Conservation (phyloP, 2,888 invertebrate species). For the Eristalinus aeneus region DNA sequence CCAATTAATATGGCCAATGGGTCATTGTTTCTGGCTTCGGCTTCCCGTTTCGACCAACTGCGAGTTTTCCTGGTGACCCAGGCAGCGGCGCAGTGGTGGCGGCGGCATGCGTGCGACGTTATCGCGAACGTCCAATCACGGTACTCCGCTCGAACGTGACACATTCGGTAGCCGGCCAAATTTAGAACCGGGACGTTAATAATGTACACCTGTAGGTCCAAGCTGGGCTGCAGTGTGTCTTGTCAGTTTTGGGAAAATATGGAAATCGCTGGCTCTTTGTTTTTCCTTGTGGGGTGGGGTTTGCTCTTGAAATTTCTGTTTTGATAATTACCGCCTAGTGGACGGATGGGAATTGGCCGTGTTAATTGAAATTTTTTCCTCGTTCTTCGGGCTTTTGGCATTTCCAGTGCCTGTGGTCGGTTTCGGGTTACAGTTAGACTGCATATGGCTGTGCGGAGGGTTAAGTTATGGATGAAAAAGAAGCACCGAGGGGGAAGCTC, state of each 20-base stretch:
- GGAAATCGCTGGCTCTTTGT: slow-evolving; percentile 55
- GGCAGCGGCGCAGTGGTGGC: too few relatives aligned
- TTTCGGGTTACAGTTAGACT: neutral
- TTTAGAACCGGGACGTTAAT: slow-evolving; percentile 48
- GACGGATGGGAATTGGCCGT: neutral
- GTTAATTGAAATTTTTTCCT: neutral
- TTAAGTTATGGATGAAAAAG: neutral
- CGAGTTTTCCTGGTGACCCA: neutral
- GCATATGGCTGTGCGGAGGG: neutral
- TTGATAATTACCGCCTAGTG: neutral
- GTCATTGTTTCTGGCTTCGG: slow-evolving; percentile 50
- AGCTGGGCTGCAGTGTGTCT: slow-evolving; percentile 46
- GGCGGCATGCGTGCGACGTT: slow-evolving; percentile 31
- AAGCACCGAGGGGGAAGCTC: neutral
- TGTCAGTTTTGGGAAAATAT: slow-evolving; percentile 44
- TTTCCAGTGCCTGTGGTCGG: neutral
- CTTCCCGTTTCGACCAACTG: neutral
- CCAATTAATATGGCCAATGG: slow-evolving; percentile 69
- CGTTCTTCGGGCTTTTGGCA: neutral
- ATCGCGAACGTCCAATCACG: slow-evolving; percentile 66
- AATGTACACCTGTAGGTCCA: slow-evolving; percentile 33
- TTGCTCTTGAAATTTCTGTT: neutral
- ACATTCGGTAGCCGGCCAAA: slow-evolving; percentile 28
- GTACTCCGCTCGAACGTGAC: slow-evolving; percentile 46
- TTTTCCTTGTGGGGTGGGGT: neutral